Base-by-base conservation (phyloP, 92 coral and sea anemone species). In the Epizoanthus fatuus region DNA sequence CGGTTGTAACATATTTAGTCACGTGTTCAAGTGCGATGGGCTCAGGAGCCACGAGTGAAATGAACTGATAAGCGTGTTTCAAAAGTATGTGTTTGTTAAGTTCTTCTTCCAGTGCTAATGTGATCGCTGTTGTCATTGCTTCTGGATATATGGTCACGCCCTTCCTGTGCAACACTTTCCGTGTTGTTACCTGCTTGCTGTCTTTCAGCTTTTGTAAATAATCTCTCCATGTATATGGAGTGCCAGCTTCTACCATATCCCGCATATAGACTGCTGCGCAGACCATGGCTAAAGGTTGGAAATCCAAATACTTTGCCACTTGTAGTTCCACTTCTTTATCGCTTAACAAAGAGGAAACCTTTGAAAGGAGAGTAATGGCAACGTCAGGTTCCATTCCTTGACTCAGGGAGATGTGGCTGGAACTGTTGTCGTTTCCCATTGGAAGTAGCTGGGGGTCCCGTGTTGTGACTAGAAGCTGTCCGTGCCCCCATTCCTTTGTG, bases 251-350 rank as follows among this genome's bases (percentile, higher is more conserved):
- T 3, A 14, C 32, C 74, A 69, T 73, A 32, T 45, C 47, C 15
- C 54, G 66, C 32, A 81, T 7, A 74, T 87, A 87, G 38, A 78
- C 70, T 22, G 88, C 94, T 22, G 89, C 94, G 15, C 88, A 83
- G 5, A 86, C 94, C 69, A 91, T 37, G 15, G 94, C 87, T 15
- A 90, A 71, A 57, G 91, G 94, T 52, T 87, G 93, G 40, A 74
- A 85, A 32, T 86, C 93, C 40, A 90, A 68, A 35, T 39, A 40
- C 37, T 86, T 47, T 29, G 91, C 94, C 44, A 87, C 86, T 13
- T 81, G 65, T 14, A 56, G 19, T 58, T 82, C 69, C 19, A 81
- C 59, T 47, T 81, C 65, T 42, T 22, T 73, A 20, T 82, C 81
- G 57, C 74, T 38, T 7, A 88, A 11, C 64, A 62, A 81, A 47